A percentile compares a stretch with the other conserved stretches of the same genome.
These are phyloP conservation scores for Leptatherina wallacei DNA, from an alignment of 2,797 vertebrate genomes.

Conservation along the genomic window DNA sequence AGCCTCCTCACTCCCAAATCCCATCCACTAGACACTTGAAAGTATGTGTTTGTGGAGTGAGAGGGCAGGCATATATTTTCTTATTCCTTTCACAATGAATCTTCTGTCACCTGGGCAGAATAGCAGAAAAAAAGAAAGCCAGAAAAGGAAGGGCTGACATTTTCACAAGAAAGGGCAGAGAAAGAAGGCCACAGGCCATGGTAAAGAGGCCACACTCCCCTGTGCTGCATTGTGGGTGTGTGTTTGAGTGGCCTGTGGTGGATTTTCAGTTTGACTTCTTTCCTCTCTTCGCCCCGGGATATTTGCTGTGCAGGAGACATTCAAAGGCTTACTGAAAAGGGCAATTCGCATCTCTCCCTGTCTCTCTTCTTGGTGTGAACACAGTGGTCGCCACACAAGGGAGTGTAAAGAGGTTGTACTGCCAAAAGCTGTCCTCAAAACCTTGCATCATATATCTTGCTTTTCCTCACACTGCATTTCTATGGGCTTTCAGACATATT, in stretches of 20 bases:
- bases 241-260: constrained; percentile 48
- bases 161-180: constrained; percentile 78
- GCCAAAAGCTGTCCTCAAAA: constrained; percentile 32
- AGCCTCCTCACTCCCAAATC: constrained; percentile 8
- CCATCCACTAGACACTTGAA: constrained; percentile 4
- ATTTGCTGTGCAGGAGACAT: constrained; percentile 48
- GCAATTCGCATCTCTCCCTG: constrained; percentile 56
- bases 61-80: constrained; percentile 11
- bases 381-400: constrained; percentile 40
- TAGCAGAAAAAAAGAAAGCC: constrained; percentile 33
- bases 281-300: constrained; percentile 55
- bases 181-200: constrained; percentile 71
- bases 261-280: constrained; percentile 64
- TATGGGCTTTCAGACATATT: background rate
- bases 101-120: constrained; percentile 54
- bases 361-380: constrained; percentile 32
- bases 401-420: constrained; percentile 34
- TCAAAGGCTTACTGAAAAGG: constrained; percentile 61
- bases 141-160: constrained; percentile 69
- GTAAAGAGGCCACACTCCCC: constrained; percentile 62
- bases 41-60: constrained; percentile 17
- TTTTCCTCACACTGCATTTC: constrained; percentile 15
- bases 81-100: constrained; percentile 27
- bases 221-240: constrained; percentile 40
- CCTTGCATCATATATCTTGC: constrained; percentile 14